Conservation (phyloP, 2,113 vertebrate genomes). For the Mellivora capensis region DNA sequence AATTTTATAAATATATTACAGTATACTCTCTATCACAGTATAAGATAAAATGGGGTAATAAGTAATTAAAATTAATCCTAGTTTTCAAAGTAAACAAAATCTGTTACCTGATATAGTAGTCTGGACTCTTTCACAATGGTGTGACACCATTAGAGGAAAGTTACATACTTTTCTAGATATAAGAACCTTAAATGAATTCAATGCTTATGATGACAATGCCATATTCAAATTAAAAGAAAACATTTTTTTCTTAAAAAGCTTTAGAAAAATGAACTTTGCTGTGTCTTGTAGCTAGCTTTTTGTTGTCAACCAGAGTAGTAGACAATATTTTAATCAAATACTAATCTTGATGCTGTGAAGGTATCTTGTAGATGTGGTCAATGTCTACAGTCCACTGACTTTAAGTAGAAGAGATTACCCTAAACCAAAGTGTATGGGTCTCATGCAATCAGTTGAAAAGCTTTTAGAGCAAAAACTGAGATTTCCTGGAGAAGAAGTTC, state of each 20-base stretch:
- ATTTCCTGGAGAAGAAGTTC: background rate
- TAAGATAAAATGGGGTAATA: constrained; percentile 12
- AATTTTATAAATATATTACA: constrained; percentile 14
- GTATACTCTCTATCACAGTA: background rate
- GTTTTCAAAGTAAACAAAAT: constrained; percentile 33
- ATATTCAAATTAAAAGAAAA: background rate
- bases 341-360: background rate
- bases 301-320: background rate
- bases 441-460: background rate
- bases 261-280: background rate
- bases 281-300: background rate
- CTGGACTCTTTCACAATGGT: constrained; percentile 22
- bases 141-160: constrained; percentile 22
- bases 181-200: background rate
- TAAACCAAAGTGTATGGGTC: background rate
- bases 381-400: background rate
- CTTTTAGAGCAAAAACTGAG: background rate
- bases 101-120: background rate
- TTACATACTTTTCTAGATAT: background rate
- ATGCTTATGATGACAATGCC: background rate
- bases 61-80: constrained; percentile 46
- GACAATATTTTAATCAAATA: background rate
- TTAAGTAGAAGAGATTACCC: background rate
- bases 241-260: background rate
- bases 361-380: background rate